Evolutionary conservation across 2,888 invertebrate genomes (phyloP), one percentile per base, ranked within the genome.

Genomic region (Plusia festucae): DNA sequence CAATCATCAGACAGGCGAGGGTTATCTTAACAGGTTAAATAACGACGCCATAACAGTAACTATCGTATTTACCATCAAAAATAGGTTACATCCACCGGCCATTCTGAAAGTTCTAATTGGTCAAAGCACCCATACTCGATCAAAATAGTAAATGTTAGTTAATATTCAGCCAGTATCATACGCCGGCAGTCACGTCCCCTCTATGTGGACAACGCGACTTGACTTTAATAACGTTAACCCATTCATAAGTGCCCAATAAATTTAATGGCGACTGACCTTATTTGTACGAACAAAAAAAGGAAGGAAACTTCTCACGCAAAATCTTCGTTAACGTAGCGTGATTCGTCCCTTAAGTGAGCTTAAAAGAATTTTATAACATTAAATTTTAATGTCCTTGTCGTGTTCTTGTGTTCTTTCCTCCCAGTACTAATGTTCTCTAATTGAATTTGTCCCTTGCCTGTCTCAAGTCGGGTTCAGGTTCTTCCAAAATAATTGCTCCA

Each of bases 111-210:
- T 76, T 65, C 70, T 70, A 63, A 78, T 80, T 82, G 79, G 80
- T 82, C 81, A 81, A 77, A 76, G 73, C 82, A 54, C 69, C 40
- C 77, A 76, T 62, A 69, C 72, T 73, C 70, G 70, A 69, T 71
- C 69, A 80, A 77, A 81, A 83, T 83, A 83, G 84, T 90, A 84
- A 86, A 87, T 86, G 76, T 83, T 85, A 83, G 88, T 91, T 90
- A 84, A 82, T 86, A 93, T 92, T 92, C 93, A 80, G 78, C 70
- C 75, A 76, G 79, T 76, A 78, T 74, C 72, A 57, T 70, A 73
- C 76, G 74, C 88, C 85, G 87, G 78, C 84, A 82, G 91, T 91
- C 91, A 91, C 91, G 91, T 92, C 76, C 81, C 65, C 70, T 78
- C 77, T 82, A 85, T 82, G 81, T 78, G 75, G 78, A 71, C 82